Evolutionary conservation across 2,113 vertebrate genomes (phyloP).

Genomic region (Neotragus pygmaeus): DNA sequence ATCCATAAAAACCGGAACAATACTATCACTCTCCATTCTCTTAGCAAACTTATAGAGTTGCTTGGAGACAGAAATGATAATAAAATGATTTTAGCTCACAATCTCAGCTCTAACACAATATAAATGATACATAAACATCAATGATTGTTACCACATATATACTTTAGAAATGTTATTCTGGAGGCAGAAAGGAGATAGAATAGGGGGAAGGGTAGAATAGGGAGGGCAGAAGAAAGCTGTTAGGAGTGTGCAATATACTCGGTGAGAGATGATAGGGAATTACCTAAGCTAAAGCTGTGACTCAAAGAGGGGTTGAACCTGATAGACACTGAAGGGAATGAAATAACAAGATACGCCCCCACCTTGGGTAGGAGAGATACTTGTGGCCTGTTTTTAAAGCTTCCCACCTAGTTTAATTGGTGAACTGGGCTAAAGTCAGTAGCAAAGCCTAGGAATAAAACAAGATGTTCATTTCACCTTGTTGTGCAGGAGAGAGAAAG

Average conservation of each 20-base stretch:
- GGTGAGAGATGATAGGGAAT: neutral
- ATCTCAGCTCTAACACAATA: neutral
- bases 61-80: neutral
- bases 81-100: neutral
- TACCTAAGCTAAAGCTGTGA: neutral
- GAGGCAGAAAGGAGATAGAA: neutral
- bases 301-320: neutral
- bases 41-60: neutral
- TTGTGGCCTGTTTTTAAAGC: neutral
- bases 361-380: neutral
- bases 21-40: neutral
- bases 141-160: neutral
- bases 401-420: neutral
- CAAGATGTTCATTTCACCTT: neutral
- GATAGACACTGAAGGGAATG: neutral
- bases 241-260: neutral
- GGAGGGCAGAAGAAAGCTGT: neutral
- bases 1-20: neutral
- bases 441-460: neutral
- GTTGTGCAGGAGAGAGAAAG: neutral
- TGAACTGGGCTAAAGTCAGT: neutral
- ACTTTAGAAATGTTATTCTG: neutral
- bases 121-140: neutral
- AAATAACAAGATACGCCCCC: neutral
- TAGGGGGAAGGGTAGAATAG: neutral